Conservation (phyloP, 1,140 invertebrate genomes). For the Oncopeltus fasciatus region DNA sequence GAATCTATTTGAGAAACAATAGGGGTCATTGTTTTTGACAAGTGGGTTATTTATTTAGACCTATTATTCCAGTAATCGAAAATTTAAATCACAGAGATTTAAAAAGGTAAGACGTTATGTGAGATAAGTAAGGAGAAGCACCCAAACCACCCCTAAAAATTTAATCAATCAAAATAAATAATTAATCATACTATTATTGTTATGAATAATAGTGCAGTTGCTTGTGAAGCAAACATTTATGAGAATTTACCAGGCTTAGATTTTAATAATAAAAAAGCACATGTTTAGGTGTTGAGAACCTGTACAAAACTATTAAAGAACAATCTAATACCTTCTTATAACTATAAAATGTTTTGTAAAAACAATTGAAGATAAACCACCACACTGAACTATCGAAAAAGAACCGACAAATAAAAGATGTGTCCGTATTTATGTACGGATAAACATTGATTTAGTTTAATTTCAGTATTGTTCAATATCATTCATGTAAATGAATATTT, state of each 20-base stretch:
- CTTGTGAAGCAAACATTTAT: no score
- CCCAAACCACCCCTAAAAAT: slow-evolving; percentile 2
- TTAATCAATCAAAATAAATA: no score
- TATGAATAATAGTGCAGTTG: no score
- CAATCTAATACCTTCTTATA: neutral
- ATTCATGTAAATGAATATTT: neutral
- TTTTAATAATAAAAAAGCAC: neutral
- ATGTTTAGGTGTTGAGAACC: neutral
- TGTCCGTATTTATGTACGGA: neutral
- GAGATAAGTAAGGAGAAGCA: neutral
- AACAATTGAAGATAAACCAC: neutral
- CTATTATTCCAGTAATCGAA: neutral
- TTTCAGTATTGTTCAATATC: neutral
- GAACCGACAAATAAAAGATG: neutral
- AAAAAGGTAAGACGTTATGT: neutral
- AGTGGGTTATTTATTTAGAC: neutral
- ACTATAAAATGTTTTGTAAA: neutral
- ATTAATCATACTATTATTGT: neutral
- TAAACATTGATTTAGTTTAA: neutral
- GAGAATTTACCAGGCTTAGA: neutral
- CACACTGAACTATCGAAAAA: no score
- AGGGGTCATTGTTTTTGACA: slow-evolving; percentile 1
- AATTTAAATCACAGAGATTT: neutral
- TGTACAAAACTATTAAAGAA: neutral
- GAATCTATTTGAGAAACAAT: neutral